Conservation (phyloP, 2,888 invertebrate genomes). For the Trisateles emortualis region DNA sequence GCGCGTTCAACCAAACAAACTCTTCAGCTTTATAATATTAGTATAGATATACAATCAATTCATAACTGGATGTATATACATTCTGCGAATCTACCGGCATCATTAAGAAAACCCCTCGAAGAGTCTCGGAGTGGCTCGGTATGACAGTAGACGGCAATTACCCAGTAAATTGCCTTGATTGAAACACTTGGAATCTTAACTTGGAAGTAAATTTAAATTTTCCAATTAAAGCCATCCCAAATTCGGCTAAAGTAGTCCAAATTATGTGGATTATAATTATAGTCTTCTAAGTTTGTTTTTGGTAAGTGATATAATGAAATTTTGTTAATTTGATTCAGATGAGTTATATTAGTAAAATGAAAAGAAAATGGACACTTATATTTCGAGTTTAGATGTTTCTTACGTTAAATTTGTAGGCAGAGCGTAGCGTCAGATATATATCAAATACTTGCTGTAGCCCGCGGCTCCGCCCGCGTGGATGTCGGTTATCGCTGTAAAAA, state of each 20-base stretch:
- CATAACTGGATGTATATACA: constrained; percentile 6
- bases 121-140: constrained; percentile 23
- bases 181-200: constrained; percentile 33
- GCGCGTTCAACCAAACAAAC: too few relatives aligned
- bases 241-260: constrained; percentile 16
- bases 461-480: too few relatives aligned
- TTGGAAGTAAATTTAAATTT: constrained; percentile 44
- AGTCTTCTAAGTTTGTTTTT: constrained; percentile 18
- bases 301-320: not conserved
- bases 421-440: too few relatives aligned
- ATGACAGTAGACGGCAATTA: constrained; percentile 39
- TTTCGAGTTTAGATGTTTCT: too few relatives aligned
- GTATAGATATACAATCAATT: too few relatives aligned
- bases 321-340: not conserved
- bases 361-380: too few relatives aligned
- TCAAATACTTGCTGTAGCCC: too few relatives aligned
- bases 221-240: constrained; percentile 35
- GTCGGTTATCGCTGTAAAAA: too few relatives aligned
- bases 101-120: constrained; percentile 25
- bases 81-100: constrained; percentile 22
- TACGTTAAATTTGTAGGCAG: too few relatives aligned
- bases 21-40: too few relatives aligned
- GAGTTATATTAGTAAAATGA: too few relatives aligned
- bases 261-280: constrained; percentile 24
- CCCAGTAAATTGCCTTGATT: constrained; percentile 44